phyloP scores from a whole-genome alignment of 2,888 invertebrate species.

The Pyrrhosoma nymphula region DNA sequence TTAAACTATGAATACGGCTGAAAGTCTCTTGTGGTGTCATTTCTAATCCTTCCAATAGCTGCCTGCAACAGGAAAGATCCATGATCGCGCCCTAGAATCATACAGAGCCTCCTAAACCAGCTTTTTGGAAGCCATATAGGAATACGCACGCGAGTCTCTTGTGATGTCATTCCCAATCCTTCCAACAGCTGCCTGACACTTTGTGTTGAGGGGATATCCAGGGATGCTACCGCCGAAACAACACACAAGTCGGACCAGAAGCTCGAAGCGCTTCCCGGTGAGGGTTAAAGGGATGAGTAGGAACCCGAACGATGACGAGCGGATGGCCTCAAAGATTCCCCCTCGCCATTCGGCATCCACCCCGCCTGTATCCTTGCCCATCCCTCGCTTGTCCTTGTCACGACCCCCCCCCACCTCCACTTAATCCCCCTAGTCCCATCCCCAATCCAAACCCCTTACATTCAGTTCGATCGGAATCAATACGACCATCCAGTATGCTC shows the following conservation, averaged over 20 bases:
- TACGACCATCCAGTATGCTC: not conserved
- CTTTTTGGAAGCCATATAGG: no score
- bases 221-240: not conserved
- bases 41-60: no score
- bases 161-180: no score
- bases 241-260: not conserved
- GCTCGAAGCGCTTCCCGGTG: not conserved
- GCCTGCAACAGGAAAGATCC: no score
- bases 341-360: not conserved
- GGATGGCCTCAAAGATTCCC: not conserved
- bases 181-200: no score
- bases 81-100: no score
- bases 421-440: not conserved
- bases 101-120: no score
- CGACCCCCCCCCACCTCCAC: not conserved
- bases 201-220: no score
- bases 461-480: constrained; percentile 45
- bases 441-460: not conserved
- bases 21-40: no score
- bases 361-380: not conserved
- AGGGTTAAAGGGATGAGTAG: not conserved
- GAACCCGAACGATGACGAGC: not conserved
- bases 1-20: no score
- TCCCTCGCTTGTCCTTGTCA: not conserved
- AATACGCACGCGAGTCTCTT: no score